Conservation (phyloP, 1,140 invertebrate species). For the Helicoverpa zea region DNA sequence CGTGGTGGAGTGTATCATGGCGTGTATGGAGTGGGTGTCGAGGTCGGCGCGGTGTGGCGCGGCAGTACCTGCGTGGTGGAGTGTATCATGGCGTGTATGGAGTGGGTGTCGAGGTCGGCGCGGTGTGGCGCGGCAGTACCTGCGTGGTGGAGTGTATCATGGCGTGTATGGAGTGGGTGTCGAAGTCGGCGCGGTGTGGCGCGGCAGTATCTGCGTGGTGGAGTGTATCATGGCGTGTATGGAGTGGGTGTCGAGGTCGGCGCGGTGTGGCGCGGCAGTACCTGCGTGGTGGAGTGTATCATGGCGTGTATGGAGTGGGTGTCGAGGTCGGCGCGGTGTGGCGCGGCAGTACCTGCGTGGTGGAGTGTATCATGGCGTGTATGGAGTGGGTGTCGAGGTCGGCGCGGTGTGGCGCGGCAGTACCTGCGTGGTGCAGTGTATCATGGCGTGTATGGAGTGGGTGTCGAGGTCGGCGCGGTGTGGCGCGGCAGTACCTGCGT, state of each 20-base stretch:
- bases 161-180: slow-evolving; percentile 92
- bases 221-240: slow-evolving; percentile 94
- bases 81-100: slow-evolving; percentile 94
- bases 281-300: slow-evolving; percentile 89
- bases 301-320: slow-evolving; percentile 94
- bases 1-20: slow-evolving; percentile 91
- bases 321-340: slow-evolving; percentile 94
- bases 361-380: slow-evolving; percentile 93
- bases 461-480: slow-evolving; percentile 93
- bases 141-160: slow-evolving; percentile 90
- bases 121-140: slow-evolving; percentile 92
- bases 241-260: slow-evolving; percentile 93
- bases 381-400: slow-evolving; percentile 92
- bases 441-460: slow-evolving; percentile 93
- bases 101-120: slow-evolving; percentile 94
- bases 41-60: slow-evolving; percentile 92
- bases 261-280: slow-evolving; percentile 94
- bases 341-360: slow-evolving; percentile 90
- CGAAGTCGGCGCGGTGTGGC: slow-evolving; percentile 94
- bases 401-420: slow-evolving; percentile 95
- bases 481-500: slow-evolving; percentile 92
- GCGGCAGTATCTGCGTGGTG: slow-evolving; percentile 90
- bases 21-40: slow-evolving; percentile 94
- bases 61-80: slow-evolving; percentile 91
- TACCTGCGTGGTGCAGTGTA: slow-evolving; percentile 89